These are phyloP conservation scores for Cephus rjabovi DNA, from an alignment of 2,888 invertebrate species.

Conservation along the genomic window DNA sequence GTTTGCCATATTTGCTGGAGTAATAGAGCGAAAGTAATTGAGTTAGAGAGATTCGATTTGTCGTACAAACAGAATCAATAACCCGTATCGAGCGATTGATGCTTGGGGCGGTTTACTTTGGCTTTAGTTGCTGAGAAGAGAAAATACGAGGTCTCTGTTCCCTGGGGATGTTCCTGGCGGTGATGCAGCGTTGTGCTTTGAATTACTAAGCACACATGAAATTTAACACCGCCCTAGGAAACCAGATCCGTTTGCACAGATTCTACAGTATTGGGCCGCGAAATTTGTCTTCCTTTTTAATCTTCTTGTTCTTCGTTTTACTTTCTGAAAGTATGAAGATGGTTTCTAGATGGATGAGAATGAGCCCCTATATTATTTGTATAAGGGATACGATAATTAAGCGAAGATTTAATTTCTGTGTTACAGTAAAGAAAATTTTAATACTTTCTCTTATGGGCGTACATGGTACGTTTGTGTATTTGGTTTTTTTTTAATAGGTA, in stretches of 20 bases:
- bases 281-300: background rate
- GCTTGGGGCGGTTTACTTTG: slow-evolving; percentile 50
- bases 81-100: slow-evolving; percentile 40
- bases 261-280: background rate
- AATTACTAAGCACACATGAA: slow-evolving; percentile 49
- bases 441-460: slow-evolving; percentile 3
- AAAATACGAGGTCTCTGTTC: slow-evolving; percentile 28
- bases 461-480: background rate
- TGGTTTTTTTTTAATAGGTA: background rate
- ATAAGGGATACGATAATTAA: background rate
- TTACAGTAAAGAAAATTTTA: background rate
- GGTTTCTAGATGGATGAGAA: background rate
- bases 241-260: slow-evolving; percentile 20
- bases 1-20: slow-evolving; percentile 24
- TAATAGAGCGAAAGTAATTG: slow-evolving; percentile 53
- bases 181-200: slow-evolving; percentile 42
- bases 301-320: background rate
- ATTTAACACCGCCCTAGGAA: slow-evolving; percentile 37
- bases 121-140: slow-evolving; percentile 39
- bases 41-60: slow-evolving; percentile 61
- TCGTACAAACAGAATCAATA: slow-evolving; percentile 50
- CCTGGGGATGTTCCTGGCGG: slow-evolving; percentile 21
- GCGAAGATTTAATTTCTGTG: background rate
- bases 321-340: background rate
- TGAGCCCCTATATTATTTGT: background rate